phyloP scores from a whole-genome alignment of 2,113 vertebrate genomes.

The Tragelaphus buxtoni region DNA sequence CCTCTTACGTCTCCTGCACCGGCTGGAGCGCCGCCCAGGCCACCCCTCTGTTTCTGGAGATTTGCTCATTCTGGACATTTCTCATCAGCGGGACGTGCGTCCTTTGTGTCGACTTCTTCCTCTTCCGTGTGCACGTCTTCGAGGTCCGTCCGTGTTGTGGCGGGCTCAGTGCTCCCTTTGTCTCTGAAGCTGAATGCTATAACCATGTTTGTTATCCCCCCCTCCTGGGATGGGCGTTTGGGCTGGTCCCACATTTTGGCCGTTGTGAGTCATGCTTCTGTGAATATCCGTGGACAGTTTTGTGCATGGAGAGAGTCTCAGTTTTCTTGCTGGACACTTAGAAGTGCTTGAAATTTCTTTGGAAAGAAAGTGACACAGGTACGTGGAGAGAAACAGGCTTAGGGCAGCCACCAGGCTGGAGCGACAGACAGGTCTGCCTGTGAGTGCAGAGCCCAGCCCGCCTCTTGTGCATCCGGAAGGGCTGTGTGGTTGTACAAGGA shows the following conservation, averaged over 20 bases:
- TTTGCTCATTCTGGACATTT: rapidly evolving
- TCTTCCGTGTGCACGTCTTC: rapidly evolving
- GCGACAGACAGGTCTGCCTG: rapidly evolving
- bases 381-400: not conserved
- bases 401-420: not conserved
- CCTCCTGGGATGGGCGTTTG: rapidly evolving
- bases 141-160: rapidly evolving
- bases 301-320: not conserved
- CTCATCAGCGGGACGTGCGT: rapidly evolving
- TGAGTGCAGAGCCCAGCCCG: not conserved
- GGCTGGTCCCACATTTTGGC: not conserved
- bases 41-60: rapidly evolving
- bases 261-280: not conserved
- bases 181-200: not conserved
- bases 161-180: rapidly evolving
- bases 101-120: not conserved
- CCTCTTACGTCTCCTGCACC: not conserved
- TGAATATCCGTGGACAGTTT: not conserved
- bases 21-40: not conserved
- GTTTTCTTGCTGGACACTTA: not conserved
- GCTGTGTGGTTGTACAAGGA: not conserved
- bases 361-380: not conserved
- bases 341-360: not conserved
- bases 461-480: not conserved
- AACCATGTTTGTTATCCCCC: rapidly evolving